Percentiles rank a stretch among this genome's conserved stretches.
Evolutionary conservation across 2,113 vertebrate genomes (phyloP).

Genomic region (Panthera leo): DNA sequence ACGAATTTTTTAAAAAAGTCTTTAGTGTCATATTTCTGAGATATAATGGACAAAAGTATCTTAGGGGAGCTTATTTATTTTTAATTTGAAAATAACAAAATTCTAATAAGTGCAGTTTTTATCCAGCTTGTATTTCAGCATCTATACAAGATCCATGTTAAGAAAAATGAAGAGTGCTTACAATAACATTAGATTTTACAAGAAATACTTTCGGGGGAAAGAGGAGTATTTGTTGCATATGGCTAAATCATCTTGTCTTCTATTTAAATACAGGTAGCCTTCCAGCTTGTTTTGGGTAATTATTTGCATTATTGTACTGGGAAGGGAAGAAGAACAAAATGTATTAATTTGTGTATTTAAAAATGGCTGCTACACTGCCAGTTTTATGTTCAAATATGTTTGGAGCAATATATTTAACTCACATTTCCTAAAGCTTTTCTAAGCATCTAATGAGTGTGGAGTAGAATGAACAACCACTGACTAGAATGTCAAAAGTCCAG

Average conservation of each 20-base stretch:
- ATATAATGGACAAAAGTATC: conserved; percentile 1
- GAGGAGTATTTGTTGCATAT: not conserved
- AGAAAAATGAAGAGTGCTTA: not conserved
- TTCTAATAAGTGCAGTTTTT: not conserved
- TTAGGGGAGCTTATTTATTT: not conserved
- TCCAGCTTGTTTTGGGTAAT: not conserved
- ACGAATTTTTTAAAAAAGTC: not conserved
- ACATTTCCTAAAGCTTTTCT: not conserved
- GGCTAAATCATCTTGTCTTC: not conserved
- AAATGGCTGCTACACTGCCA: not conserved
- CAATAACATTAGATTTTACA: not conserved
- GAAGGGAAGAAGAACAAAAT: not conserved
- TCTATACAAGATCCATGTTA: not conserved
- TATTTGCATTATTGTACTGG: not conserved
- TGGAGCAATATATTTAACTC: not conserved
- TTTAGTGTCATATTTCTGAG: not conserved
- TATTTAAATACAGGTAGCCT: not conserved
- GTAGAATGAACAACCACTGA: not conserved
- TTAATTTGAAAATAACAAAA: not conserved
- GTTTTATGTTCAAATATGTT: not conserved
- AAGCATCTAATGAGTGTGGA: not conserved
- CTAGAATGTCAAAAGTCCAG: not conserved
- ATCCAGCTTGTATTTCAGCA: not conserved
- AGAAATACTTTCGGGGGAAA: not conserved
- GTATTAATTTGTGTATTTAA: not conserved